Evolutionary conservation across 2,797 vertebrate species (phyloP).

Genomic region (Heterohyrax brucei): DNA sequence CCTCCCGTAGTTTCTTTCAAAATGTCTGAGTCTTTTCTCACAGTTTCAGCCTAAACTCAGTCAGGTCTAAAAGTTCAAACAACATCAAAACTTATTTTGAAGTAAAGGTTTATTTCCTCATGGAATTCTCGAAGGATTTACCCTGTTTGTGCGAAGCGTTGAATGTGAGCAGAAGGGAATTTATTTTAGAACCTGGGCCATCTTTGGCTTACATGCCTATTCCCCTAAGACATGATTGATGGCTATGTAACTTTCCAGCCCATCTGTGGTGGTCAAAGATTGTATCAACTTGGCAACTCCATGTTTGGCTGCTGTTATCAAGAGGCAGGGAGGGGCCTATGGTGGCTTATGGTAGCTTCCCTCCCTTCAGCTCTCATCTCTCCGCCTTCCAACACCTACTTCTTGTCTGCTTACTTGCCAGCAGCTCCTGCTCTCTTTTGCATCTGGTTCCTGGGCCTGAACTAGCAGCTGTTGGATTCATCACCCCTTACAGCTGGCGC

Average conservation of each 20-base stretch:
- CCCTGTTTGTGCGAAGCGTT: constrained; percentile 48
- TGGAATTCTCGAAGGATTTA: constrained; percentile 79
- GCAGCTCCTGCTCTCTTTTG: no score
- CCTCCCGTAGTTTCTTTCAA: constrained; percentile 71
- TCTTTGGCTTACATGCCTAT: constrained; percentile 25
- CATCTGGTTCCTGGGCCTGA: no score
- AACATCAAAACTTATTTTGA: constrained; percentile 82
- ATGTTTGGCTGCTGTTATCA: no score
- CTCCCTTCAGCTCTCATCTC: no score
- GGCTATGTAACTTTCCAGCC: constrained; percentile 63
- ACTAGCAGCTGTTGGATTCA: no score
- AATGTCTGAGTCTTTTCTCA: constrained; percentile 63
- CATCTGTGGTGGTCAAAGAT: no score
- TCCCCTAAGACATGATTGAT: constrained; percentile 78
- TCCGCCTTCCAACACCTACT: no score
- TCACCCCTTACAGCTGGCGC: no score
- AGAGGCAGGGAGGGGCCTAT: no score
- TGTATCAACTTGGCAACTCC: no score
- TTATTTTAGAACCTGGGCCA: constrained; percentile 71
- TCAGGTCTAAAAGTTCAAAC: constrained; percentile 81
- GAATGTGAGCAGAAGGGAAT: constrained; percentile 77
- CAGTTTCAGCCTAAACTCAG: constrained; percentile 68
- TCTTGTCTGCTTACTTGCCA: no score
- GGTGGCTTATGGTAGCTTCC: no score
- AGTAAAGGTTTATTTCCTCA: constrained; percentile 82